A percentile compares a stretch with the other conserved stretches of the same genome.
Conservation (phyloP, 2,113 vertebrate species). For the Pitta sordida region DNA sequence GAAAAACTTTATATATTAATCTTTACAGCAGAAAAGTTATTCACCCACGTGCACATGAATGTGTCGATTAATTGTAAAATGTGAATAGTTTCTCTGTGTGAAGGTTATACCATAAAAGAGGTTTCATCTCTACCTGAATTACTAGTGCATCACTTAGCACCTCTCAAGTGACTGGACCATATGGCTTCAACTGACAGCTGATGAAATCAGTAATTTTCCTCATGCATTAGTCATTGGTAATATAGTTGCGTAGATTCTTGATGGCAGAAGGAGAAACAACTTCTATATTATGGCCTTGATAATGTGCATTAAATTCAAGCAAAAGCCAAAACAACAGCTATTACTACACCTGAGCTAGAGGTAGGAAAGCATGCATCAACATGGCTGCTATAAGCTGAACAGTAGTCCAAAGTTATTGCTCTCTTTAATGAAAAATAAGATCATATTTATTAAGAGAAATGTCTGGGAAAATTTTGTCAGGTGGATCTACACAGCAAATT, state of each 20-base stretch:
- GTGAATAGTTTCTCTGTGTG: not conserved
- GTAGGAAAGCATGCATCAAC: not conserved
- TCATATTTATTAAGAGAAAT: not conserved
- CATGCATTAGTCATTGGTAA: constrained; percentile 15
- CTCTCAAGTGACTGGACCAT: constrained; percentile 14
- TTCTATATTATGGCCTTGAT: not conserved
- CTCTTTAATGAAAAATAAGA: not conserved
- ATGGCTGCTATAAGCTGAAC: not conserved
- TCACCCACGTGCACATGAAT: not conserved
- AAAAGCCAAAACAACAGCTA: not conserved
- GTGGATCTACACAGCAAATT: not conserved
- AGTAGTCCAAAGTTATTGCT: not conserved
- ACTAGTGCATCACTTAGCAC: constrained; percentile 3
- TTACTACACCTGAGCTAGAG: not conserved
- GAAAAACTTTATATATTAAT: not conserved
- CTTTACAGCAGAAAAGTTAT: not conserved
- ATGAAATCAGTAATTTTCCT: constrained; percentile 37
- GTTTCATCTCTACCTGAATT: constrained; percentile 5
- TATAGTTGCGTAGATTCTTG: not conserved
- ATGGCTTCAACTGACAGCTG: constrained; percentile 48
- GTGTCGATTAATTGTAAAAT: not conserved
- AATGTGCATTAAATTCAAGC: not conserved
- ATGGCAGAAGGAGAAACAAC: not conserved
- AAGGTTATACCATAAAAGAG: not conserved
- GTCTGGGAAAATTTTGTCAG: not conserved